A percentile compares a stretch with the other conserved stretches of the same genome.
Conservation (phyloP, 2,113 vertebrate species). For the Uropsilus gracilis region DNA sequence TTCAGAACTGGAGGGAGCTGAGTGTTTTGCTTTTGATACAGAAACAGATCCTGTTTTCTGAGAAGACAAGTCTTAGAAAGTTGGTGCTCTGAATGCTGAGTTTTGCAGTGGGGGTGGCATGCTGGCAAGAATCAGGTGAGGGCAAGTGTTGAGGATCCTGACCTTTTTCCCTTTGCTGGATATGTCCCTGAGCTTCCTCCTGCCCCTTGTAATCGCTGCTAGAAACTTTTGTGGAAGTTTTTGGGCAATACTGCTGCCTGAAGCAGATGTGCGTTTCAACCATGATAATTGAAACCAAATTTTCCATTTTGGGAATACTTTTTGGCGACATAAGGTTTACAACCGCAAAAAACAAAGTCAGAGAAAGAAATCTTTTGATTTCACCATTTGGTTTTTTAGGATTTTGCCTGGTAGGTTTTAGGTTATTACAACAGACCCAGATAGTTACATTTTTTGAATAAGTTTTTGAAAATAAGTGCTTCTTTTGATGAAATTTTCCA, state of each 20-base stretch:
- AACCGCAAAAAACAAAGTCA: slow-evolving; percentile 43
- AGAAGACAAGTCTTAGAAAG: not conserved
- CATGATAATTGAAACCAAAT: slow-evolving; percentile 32
- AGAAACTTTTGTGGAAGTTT: slow-evolving; percentile 23
- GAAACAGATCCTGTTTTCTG: not conserved
- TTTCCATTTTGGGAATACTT: slow-evolving; percentile 62
- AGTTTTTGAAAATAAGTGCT: slow-evolving; percentile 48
- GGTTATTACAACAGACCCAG: not conserved
- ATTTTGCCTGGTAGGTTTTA: slow-evolving; percentile 57
- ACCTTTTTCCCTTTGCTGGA: not conserved
- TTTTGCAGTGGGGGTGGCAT: not conserved
- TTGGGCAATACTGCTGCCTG: not conserved
- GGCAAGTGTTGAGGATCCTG: not conserved
- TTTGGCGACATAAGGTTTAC: slow-evolving; percentile 27
- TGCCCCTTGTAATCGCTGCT: not conserved
- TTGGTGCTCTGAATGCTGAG: not conserved
- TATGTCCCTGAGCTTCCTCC: not conserved
- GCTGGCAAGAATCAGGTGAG: not conserved
- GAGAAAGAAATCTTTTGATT: slow-evolving; percentile 12
- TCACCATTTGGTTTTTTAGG: slow-evolving; percentile 37
- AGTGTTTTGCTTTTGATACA: not conserved
- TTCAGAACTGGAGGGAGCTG: not conserved
- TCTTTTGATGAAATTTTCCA: slow-evolving; percentile 61
- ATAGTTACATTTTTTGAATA: not conserved
- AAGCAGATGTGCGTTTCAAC: slow-evolving; percentile 13